These are phyloP conservation scores for Pissodes strobi DNA, from an alignment of 1,140 invertebrate species.

Conservation along the genomic window DNA sequence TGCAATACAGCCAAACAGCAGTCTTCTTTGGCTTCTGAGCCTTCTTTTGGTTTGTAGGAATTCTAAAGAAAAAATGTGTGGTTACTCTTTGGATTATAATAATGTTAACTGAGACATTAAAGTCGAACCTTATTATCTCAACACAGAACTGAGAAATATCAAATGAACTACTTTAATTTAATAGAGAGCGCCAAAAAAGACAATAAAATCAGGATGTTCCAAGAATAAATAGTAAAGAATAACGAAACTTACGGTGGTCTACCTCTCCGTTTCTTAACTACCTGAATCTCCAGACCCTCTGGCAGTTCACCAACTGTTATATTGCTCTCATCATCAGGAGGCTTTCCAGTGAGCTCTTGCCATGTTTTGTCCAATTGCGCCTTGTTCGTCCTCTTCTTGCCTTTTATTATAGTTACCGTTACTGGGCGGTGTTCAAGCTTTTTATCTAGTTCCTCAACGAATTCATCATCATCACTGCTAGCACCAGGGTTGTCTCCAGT, in stretches of 20 bases:
- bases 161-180: too few species aligned
- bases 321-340: not conserved
- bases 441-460: not conserved
- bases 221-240: not conserved
- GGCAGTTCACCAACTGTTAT: not conserved
- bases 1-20: not conserved
- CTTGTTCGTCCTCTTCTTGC: conserved; percentile 21
- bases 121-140: too few species aligned
- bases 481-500: too few species aligned
- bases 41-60: not conserved
- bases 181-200: too few species aligned
- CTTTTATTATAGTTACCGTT: conserved; percentile 17
- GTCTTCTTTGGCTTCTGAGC: not conserved
- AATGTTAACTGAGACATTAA: too few species aligned
- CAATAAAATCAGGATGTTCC: too few species aligned
- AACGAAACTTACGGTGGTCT: conserved; percentile 10
- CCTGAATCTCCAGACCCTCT: not conserved
- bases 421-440: conserved; percentile 2
- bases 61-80: too few species aligned
- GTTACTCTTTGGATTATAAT: too few species aligned
- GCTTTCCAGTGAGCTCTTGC: conserved; percentile 18
- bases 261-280: conserved; percentile 6
- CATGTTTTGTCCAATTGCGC: conserved; percentile 26
- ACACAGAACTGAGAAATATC: too few species aligned
- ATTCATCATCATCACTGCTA: too few species aligned